Evolutionary conservation across 2,113 vertebrate genomes (phyloP).

Genomic region (Campylomormyrus numenius): DNA sequence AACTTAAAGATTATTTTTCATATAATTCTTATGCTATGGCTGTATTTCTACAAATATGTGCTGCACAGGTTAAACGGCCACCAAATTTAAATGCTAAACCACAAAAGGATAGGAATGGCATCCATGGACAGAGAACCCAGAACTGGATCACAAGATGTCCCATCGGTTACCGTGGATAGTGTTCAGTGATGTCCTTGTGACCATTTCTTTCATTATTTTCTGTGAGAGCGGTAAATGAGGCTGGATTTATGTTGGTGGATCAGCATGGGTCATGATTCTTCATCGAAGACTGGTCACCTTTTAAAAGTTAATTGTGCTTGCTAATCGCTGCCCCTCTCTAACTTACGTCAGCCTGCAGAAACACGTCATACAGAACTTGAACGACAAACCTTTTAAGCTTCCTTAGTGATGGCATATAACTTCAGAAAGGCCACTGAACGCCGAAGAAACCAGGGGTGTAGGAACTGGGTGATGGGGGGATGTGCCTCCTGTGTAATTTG

Average conservation of each 20-base stretch:
- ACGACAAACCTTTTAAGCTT: slow-evolving; percentile 21
- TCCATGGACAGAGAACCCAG: background rate
- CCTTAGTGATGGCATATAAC: slow-evolving; percentile 43
- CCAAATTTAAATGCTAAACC: background rate
- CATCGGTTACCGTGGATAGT: background rate
- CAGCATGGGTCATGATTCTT: slow-evolving; percentile 53
- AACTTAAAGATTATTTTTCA: background rate
- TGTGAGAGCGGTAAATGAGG: slow-evolving; percentile 40
- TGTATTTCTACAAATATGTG: background rate
- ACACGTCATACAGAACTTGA: slow-evolving; percentile 50
- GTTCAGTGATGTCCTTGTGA: slow-evolving; percentile 44
- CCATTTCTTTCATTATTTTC: slow-evolving; percentile 42
- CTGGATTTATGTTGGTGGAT: slow-evolving; percentile 56
- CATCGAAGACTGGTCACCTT: slow-evolving; percentile 52
- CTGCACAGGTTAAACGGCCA: too few relatives aligned
- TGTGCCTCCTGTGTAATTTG: background rate
- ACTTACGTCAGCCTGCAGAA: slow-evolving; percentile 44
- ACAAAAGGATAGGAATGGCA: too few relatives aligned
- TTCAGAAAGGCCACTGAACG: slow-evolving; percentile 13
- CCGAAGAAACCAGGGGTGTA: background rate
- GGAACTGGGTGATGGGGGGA: background rate
- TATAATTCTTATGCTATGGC: background rate
- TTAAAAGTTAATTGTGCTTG: slow-evolving; percentile 63
- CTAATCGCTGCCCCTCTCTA: slow-evolving; percentile 59
- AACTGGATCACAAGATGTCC: background rate